phyloP scores from a whole-genome alignment of 1,140 invertebrate species.

The Cephus cinctus region DNA sequence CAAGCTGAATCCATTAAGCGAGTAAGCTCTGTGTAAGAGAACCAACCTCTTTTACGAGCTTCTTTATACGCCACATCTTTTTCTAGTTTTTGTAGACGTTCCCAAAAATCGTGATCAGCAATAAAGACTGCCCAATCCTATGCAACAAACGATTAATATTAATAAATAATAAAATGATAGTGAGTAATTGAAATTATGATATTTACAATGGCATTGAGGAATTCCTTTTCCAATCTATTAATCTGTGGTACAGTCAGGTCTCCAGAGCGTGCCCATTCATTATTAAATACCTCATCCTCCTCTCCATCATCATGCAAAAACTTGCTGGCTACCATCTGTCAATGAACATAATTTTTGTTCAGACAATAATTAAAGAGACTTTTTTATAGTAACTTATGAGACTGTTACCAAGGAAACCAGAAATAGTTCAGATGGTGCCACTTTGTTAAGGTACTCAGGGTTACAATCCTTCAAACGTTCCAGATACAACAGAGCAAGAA shows the following conservation, averaged over 20 bases:
- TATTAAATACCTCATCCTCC: slow-evolving; percentile 83
- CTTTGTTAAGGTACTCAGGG: slow-evolving; percentile 76
- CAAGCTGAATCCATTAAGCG: slow-evolving; percentile 61
- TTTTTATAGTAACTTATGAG: slow-evolving; percentile 13
- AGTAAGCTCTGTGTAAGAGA: slow-evolving; percentile 80
- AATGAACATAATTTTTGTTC: slow-evolving; percentile 23
- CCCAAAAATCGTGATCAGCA: slow-evolving; percentile 68
- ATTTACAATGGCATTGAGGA: slow-evolving; percentile 87
- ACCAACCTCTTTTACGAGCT: slow-evolving; percentile 74
- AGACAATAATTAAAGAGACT: slow-evolving; percentile 5
- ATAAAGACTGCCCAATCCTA: slow-evolving; percentile 86
- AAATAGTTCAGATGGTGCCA: slow-evolving; percentile 87
- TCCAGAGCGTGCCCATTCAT: slow-evolving; percentile 84
- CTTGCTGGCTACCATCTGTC: slow-evolving; percentile 93
- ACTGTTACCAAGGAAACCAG: slow-evolving; percentile 82
- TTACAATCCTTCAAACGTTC: slow-evolving; percentile 80
- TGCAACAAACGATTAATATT: slow-evolving; percentile 32
- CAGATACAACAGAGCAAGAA: slow-evolving; percentile 83
- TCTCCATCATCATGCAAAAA: slow-evolving; percentile 91
- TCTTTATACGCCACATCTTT: slow-evolving; percentile 69
- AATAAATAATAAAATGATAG: slow-evolving; percentile 14
- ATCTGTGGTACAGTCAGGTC: slow-evolving; percentile 72
- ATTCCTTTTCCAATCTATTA: slow-evolving; percentile 83
- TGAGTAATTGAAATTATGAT: slow-evolving; percentile 9
- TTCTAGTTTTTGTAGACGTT: slow-evolving; percentile 68